Base-by-base conservation (phyloP, 2,797 vertebrate genomes). In the Hozukius guyotensis region DNA sequence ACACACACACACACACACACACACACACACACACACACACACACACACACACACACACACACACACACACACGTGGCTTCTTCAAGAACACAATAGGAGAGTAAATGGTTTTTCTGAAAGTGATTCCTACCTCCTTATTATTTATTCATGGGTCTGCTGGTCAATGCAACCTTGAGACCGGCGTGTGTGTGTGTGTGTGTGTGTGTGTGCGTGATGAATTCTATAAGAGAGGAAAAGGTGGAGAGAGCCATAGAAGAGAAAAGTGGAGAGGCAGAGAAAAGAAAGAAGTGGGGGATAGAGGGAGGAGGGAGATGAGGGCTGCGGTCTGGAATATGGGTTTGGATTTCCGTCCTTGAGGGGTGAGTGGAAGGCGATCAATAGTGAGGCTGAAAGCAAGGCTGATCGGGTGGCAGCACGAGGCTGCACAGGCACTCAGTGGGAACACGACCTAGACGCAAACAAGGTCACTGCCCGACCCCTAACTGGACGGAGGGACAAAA, bases 101-200 rank as follows among this genome's bases (percentile, higher is more conserved):
- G 90, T 96, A 96, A 96, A 96, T 96, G 94, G 90, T 94, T 95
- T 94, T 95, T 95, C 89, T 93, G 95, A 96, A 96, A 96, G 93
- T 89, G 95, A 96, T 96, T 95, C 93, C 93, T 91, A 91, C 91
- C 91, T 85, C 80, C 88, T 84, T 90, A 96, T 96, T 96, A 96
- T 95, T 96, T 95, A 96, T 96, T 96, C 95, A 96, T 96, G 93
- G 92, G 49, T 91, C 95, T 94, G 90, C 90, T 95, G 94, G 95
- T 95, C 95, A 94, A 93, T 94, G 94, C 95, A 95, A 96, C 95
- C 95, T 96, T 96, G 95, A 94, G 92, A 93, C 81, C 63, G 12
- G 78, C 31, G 34, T 59, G 83, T 64, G 77, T 67, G 67, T 63
- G 63, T 75, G 68, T 81, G 73, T 74, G 75, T 29, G 70, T 62